Conservation (phyloP, 2,888 invertebrate genomes). For the Melanophora roralis region DNA sequence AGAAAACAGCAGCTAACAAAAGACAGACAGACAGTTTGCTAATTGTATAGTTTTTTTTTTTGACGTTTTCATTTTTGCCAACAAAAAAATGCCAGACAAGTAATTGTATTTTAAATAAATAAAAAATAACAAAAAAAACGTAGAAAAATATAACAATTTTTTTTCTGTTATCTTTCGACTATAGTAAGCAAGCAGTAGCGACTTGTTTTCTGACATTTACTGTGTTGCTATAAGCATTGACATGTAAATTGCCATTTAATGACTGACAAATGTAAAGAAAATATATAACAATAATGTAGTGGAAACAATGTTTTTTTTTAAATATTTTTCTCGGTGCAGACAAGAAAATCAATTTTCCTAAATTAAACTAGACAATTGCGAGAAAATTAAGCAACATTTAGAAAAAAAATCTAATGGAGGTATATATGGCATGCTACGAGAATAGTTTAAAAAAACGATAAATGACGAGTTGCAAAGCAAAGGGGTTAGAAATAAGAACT, state of each 20-base stretch:
- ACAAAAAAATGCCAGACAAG: constrained; percentile 56
- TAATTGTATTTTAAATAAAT: constrained; percentile 60
- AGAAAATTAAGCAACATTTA: constrained; percentile 5
- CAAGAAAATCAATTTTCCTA: constrained; percentile 53
- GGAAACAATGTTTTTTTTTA: constrained; percentile 11
- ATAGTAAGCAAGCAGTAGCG: background rate
- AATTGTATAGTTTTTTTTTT: constrained; percentile 62
- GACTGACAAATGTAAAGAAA: constrained; percentile 62
- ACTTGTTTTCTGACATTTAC: constrained; percentile 51
- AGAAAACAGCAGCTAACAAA: constrained; percentile 63
- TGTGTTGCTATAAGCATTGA: constrained; percentile 65
- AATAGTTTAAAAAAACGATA: background rate
- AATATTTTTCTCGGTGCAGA: constrained; percentile 3
- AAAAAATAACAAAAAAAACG: constrained; percentile 35
- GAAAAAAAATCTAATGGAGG: background rate
- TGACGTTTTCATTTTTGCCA: constrained; percentile 21
- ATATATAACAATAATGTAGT: constrained; percentile 57
- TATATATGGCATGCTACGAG: background rate
- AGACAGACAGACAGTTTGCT: constrained; percentile 65
- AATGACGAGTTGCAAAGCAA: too few relatives aligned
- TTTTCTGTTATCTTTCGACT: background rate
- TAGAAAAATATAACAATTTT: constrained; percentile 37
- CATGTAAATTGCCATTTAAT: constrained; percentile 76
- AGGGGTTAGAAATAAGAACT: too few relatives aligned
- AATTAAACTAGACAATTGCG: constrained; percentile 27